Conservation (phyloP, 2,797 vertebrate species). For the Benthosema pterotum region DNA sequence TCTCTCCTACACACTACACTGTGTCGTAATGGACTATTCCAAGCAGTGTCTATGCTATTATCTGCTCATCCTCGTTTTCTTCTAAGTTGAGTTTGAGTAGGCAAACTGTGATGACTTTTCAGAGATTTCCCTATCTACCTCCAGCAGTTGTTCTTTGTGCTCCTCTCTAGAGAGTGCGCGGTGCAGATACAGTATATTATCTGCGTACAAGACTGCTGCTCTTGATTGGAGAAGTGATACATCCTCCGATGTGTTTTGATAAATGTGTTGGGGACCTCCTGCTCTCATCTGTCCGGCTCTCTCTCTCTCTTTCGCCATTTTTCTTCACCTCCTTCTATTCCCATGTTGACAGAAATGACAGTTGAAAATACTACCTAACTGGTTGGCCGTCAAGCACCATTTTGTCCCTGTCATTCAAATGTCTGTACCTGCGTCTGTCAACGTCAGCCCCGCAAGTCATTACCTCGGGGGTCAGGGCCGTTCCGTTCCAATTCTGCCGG, state of each 20-base stretch:
- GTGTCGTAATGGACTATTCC: constrained; percentile 18
- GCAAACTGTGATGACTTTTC: constrained; percentile 15
- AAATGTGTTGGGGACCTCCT: constrained; percentile 15
- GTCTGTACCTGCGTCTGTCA: constrained; percentile 62
- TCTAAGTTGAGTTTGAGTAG: neutral
- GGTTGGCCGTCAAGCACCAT: constrained; percentile 67
- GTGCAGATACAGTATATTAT: neutral
- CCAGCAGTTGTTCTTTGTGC: neutral
- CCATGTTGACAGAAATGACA: constrained; percentile 71
- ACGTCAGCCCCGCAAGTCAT: constrained; percentile 61
- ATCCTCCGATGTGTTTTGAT: constrained; percentile 13
- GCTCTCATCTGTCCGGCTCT: neutral
- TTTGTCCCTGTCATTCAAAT: constrained; percentile 73
- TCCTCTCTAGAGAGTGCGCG: constrained; percentile 17
- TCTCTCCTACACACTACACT: constrained; percentile 15
- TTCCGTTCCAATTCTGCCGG: constrained; percentile 44
- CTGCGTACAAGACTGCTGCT: constrained; percentile 14
- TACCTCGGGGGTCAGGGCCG: constrained; percentile 53
- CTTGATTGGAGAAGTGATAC: constrained; percentile 24
- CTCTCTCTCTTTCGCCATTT: constrained; percentile 9
- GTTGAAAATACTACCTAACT: constrained; percentile 72
- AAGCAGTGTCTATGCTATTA: constrained; percentile 20
- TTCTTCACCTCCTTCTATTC: constrained; percentile 44
- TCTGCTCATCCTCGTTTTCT: constrained; percentile 12
- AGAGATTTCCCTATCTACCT: constrained; percentile 10